A percentile compares a stretch with the other conserved stretches of the same genome.
Evolutionary conservation across 1,140 invertebrate species (phyloP).

Genomic region (Cephus cinctus): DNA sequence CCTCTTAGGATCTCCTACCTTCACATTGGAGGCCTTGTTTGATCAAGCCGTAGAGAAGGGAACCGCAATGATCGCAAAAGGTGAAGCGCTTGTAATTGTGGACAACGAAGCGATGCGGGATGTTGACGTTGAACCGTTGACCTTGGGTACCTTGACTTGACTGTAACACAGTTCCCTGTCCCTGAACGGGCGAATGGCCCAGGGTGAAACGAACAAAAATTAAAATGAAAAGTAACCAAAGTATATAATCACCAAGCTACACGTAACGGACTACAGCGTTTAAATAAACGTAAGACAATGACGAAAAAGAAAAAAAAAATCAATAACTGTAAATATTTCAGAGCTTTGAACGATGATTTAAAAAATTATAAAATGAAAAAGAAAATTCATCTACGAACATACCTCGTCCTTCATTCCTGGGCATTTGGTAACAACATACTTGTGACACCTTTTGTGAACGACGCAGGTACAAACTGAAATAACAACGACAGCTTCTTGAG

Average conservation of each 20-base stretch:
- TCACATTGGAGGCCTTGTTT: conserved; percentile 97
- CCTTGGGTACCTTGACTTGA: conserved; percentile 58
- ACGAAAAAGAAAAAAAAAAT: conserved; percentile 12
- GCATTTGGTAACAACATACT: conserved; percentile 91
- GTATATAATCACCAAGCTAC: too few species aligned
- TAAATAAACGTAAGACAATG: too few species aligned
- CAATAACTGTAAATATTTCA: neutral
- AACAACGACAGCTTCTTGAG: conserved; percentile 31
- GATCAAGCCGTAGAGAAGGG: conserved; percentile 92
- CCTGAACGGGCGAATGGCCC: conserved; percentile 19
- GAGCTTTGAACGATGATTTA: neutral
- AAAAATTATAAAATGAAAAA: conserved; percentile 9
- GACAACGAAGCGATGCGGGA: conserved; percentile 91
- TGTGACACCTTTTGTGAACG: conserved; percentile 96
- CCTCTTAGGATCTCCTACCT: conserved; percentile 60
- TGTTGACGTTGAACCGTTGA: conserved; percentile 95
- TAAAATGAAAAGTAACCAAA: conserved; percentile 25
- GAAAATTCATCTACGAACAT: conserved; percentile 22
- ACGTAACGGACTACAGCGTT: too few species aligned
- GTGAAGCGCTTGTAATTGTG: conserved; percentile 98
- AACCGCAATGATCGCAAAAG: conserved; percentile 99
- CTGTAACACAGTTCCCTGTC: conserved; percentile 44
- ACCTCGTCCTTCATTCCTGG: conserved; percentile 93
- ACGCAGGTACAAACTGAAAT: conserved; percentile 94
- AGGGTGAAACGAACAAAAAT: conserved; percentile 23